Evolutionary conservation across 2,797 vertebrate species (phyloP).

Genomic region (Bradypus variegatus): DNA sequence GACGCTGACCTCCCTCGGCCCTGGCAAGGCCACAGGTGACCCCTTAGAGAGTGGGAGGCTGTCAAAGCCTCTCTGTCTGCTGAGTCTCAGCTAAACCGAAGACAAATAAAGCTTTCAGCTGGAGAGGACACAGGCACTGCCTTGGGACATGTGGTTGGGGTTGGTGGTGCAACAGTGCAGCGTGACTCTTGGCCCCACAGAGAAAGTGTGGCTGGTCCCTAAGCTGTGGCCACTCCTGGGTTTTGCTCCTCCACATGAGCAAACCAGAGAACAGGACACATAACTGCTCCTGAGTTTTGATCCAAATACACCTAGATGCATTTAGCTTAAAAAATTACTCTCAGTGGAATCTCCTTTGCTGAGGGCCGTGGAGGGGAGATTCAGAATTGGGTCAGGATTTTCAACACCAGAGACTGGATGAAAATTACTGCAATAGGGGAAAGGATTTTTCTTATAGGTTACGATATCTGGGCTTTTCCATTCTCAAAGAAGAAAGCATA

Average conservation of each 20-base stretch:
- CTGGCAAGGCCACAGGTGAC: slow-evolving; percentile 75
- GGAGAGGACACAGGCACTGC: neutral
- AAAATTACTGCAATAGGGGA: neutral
- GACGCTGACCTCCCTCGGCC: slow-evolving; percentile 69
- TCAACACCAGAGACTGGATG: neutral
- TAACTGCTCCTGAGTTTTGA: neutral
- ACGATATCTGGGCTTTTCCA: slow-evolving; percentile 30
- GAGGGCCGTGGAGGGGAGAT: neutral
- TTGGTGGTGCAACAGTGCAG: neutral
- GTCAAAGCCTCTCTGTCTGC: slow-evolving; percentile 55
- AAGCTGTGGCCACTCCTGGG: neutral
- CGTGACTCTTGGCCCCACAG: neutral
- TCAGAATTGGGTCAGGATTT: neutral
- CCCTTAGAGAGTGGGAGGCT: slow-evolving; percentile 61
- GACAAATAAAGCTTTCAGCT: slow-evolving; percentile 60
- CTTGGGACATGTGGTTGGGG: neutral
- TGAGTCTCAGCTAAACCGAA: neutral
- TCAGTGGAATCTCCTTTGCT: neutral
- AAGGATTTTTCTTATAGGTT: neutral
- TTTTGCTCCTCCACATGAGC: accelerated
- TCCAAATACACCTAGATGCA: neutral
- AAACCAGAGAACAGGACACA: neutral
- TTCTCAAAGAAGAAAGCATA: slow-evolving; percentile 29
- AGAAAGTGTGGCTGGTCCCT: neutral
- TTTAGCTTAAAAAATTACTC: neutral